Evolutionary conservation across 1,140 invertebrate genomes (phyloP).

Genomic region (Neomicropteryx cornuta): DNA sequence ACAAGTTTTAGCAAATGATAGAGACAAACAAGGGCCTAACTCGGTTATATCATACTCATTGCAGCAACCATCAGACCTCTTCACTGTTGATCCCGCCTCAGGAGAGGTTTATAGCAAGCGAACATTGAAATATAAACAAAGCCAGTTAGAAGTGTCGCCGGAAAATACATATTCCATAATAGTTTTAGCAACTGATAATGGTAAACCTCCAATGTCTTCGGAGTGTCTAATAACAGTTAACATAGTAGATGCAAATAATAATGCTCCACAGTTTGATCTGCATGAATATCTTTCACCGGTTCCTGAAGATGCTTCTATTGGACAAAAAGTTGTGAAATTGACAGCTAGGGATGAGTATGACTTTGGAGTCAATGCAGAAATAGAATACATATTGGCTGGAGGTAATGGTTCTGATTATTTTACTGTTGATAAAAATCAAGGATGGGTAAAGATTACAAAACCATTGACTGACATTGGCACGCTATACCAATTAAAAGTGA

Average conservation of each 20-base stretch:
- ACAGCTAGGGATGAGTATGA: constrained; percentile 67
- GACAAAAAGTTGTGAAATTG: constrained; percentile 60
- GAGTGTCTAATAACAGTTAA: constrained; percentile 76
- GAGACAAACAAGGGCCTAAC: constrained; percentile 89
- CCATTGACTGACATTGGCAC: constrained; percentile 46
- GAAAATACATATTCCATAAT: constrained; percentile 81
- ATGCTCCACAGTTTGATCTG: constrained; percentile 69
- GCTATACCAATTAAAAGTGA: constrained; percentile 53
- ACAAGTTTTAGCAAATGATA: constrained; percentile 77
- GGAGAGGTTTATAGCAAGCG: constrained; percentile 84
- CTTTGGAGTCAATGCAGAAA: constrained; percentile 76
- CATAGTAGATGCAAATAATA: constrained; percentile 84
- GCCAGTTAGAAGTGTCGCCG: constrained; percentile 61
- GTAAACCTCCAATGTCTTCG: constrained; percentile 82
- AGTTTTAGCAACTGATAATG: constrained; percentile 83
- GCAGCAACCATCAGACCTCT: constrained; percentile 81
- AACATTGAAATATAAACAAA: constrained; percentile 70
- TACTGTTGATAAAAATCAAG: constrained; percentile 58
- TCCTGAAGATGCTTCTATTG: constrained; percentile 59
- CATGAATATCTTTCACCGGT: constrained; percentile 69
- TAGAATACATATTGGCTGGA: constrained; percentile 64
- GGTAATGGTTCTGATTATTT: constrained; percentile 77
- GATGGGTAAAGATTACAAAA: constrained; percentile 67
- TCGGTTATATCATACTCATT: constrained; percentile 86
- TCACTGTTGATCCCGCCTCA: constrained; percentile 80